These are phyloP conservation scores for Troilus luridus DNA, from an alignment of 2,888 invertebrate species.

Conservation along the genomic window DNA sequence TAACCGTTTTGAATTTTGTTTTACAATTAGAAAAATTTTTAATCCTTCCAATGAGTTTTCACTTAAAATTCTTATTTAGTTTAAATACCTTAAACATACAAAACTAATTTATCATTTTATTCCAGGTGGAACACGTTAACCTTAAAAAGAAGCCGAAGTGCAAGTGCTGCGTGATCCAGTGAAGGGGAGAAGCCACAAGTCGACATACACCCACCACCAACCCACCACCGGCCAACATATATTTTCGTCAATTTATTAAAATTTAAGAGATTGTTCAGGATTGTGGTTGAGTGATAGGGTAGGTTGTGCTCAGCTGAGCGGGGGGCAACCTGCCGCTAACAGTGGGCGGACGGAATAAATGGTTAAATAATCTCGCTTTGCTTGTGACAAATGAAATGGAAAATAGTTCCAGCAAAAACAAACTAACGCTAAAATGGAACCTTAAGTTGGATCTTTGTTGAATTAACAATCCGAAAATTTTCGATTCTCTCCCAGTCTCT, in stretches of 20 bases:
- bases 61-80: too few species aligned
- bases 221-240: slow-evolving; percentile 45
- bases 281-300: slow-evolving; percentile 13
- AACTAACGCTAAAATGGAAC: slow-evolving; percentile 38
- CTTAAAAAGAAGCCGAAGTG: slow-evolving; percentile 96
- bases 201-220: slow-evolving; percentile 24
- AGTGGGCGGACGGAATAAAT: slow-evolving; percentile 1
- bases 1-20: too few species aligned
- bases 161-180: slow-evolving; percentile 95
- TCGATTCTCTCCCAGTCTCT: background rate
- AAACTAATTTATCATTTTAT: too few species aligned
- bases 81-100: too few species aligned
- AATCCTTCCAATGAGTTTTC: too few species aligned
- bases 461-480: slow-evolving; percentile 20
- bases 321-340: background rate
- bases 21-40: too few species aligned
- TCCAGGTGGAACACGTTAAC: slow-evolving; percentile 86
- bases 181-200: slow-evolving; percentile 68
- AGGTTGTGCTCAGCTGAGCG: background rate
- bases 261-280: slow-evolving; percentile 27
- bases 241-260: slow-evolving; percentile 47
- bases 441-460: slow-evolving; percentile 35
- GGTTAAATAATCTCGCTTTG: slow-evolving; percentile 55
- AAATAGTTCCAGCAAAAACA: slow-evolving; percentile 54
- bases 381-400: slow-evolving; percentile 54